A percentile compares a stretch with the other conserved stretches of the same genome.
Evolutionary conservation across 1,140 invertebrate species (phyloP).

Genomic region (Pachypsylla venusta): DNA sequence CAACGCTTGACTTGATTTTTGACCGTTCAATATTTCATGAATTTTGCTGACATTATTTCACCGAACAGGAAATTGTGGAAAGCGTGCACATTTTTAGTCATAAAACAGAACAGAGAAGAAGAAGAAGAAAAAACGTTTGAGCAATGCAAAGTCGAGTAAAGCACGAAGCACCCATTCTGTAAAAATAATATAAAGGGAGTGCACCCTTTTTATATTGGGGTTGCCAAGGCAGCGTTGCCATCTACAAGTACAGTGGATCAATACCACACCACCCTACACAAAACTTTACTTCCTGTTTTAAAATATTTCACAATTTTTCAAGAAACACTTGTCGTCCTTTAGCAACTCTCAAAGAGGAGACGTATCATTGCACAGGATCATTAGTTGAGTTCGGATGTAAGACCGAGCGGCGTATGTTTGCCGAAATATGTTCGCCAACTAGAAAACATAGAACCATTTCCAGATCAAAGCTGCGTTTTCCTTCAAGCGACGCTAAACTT

Average conservation of each 20-base stretch:
- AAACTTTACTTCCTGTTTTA: not conserved
- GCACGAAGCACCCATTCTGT: no score
- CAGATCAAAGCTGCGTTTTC: no score
- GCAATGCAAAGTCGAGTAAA: not conserved
- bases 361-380: no score
- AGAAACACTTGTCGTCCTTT: no score
- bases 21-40: not conserved
- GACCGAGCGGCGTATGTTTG: no score
- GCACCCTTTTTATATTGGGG: conserved; percentile 8
- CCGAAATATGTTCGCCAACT: no score
- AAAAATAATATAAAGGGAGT: not conserved
- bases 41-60: not conserved
- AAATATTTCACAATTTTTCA: not conserved
- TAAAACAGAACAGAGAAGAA: no score
- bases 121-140: no score
- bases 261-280: conserved; percentile 8
- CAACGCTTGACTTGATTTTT: not conserved
- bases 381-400: no score
- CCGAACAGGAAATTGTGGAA: not conserved
- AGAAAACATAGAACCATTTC: no score
- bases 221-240: conserved; percentile 8
- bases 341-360: no score
- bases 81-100: not conserved
- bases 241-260: not conserved
- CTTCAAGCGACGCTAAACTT: no score